Evolutionary conservation across 2,888 invertebrate genomes (phyloP).

Genomic region (Tanytarsus gracilentus): DNA sequence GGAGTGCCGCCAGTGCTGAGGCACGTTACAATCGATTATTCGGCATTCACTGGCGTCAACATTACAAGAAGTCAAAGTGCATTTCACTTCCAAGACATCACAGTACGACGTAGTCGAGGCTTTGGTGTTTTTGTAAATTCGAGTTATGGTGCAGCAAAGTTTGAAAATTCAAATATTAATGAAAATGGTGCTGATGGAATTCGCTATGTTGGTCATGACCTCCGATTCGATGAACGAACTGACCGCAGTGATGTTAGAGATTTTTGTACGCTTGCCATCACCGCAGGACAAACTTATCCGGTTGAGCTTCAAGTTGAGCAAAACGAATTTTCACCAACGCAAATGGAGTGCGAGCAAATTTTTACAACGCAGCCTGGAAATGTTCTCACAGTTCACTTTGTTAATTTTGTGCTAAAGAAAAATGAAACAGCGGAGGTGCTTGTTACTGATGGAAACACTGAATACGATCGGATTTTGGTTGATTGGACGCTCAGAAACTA

Average conservation of each 20-base stretch:
- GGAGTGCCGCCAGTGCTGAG: constrained; percentile 85
- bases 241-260: constrained; percentile 71
- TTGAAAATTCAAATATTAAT: constrained; percentile 67
- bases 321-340: constrained; percentile 58
- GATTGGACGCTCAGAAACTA: constrained; percentile 68
- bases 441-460: constrained; percentile 68
- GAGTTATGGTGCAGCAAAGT: constrained; percentile 68
- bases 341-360: constrained; percentile 67
- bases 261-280: constrained; percentile 75
- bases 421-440: constrained; percentile 66
- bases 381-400: constrained; percentile 75
- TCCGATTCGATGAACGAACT: constrained; percentile 62
- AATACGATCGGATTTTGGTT: constrained; percentile 60
- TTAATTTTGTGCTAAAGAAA: constrained; percentile 67
- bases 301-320: constrained; percentile 75
- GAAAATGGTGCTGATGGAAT: constrained; percentile 88
- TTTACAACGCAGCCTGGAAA: constrained; percentile 71
- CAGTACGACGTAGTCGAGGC: constrained; percentile 75
- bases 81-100: constrained; percentile 69
- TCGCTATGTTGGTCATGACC: constrained; percentile 74
- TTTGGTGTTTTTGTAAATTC: constrained; percentile 86
- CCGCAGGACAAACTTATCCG: constrained; percentile 79
- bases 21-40: constrained; percentile 71
- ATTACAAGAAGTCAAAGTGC: constrained; percentile 76
- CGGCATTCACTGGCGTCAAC: constrained; percentile 90